Percentiles rank a stretch among this genome's conserved stretches.
These are phyloP conservation scores for Listronotus bonariensis DNA, from an alignment of 1,140 invertebrate species.

Conservation along the genomic window DNA sequence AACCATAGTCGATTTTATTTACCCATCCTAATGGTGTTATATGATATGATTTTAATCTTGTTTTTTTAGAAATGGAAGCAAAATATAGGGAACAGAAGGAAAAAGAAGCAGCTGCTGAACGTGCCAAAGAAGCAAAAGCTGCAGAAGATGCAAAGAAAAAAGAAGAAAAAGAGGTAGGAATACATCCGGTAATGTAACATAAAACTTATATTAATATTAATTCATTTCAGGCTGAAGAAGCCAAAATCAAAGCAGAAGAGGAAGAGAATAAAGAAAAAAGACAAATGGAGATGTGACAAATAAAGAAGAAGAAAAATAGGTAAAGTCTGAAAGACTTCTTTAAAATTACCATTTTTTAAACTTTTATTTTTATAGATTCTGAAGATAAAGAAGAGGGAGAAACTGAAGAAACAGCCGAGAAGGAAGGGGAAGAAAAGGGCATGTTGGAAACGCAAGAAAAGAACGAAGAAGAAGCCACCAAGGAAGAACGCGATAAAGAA, in stretches of 20 bases:
- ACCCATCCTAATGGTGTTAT: too few species aligned
- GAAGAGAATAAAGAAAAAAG: conserved; percentile 41
- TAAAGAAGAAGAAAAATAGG: conserved; percentile 50
- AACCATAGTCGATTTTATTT: too few species aligned
- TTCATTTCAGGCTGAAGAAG: conserved; percentile 25
- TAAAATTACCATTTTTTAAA: not conserved
- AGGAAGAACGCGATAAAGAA: conserved; percentile 40
- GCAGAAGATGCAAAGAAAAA: conserved; percentile 44
- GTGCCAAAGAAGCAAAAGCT: conserved; percentile 45
- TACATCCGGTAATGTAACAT: too few species aligned
- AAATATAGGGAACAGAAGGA: conserved; percentile 54
- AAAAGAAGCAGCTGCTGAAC: conserved; percentile 52
- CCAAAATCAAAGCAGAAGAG: conserved; percentile 40
- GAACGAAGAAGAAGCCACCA: conserved; percentile 28
- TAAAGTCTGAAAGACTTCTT: not conserved
- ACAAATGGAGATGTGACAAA: conserved; percentile 49
- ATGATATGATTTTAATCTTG: not conserved
- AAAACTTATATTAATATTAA: not conserved
- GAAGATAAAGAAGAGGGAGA: conserved; percentile 47
- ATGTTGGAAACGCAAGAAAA: conserved; percentile 40
- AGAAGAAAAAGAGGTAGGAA: conserved; percentile 45
- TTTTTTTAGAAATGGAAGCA: conserved; percentile 55
- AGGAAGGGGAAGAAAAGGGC: conserved; percentile 41
- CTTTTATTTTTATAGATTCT: conserved; percentile 3
- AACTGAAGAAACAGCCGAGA: conserved; percentile 44